These are phyloP conservation scores for Gisinianus flammeolus DNA, from an alignment of 2,888 invertebrate species.

Conservation along the genomic window DNA sequence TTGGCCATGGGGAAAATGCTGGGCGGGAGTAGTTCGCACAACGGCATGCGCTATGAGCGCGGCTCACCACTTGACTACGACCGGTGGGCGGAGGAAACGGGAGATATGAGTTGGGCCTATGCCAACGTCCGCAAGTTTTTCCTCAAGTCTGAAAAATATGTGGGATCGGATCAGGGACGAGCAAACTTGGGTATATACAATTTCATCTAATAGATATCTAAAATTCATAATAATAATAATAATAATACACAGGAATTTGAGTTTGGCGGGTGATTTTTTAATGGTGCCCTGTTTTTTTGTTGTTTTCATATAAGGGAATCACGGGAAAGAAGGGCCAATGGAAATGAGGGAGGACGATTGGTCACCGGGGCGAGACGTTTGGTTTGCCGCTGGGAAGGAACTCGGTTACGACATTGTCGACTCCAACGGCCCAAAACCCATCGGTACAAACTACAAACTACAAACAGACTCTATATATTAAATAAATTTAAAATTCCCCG, in stretches of 20 bases:
- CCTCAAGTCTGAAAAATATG: neutral
- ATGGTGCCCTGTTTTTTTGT: neutral
- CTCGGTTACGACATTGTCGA: conserved; percentile 24
- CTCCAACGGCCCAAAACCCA: neutral
- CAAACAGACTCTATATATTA: too few species aligned
- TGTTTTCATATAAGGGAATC: neutral
- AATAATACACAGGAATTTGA: neutral
- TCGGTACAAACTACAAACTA: too few species aligned
- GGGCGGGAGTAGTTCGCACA: neutral
- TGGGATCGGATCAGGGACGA: too few species aligned
- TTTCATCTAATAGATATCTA: neutral
- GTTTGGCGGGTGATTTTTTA: too few species aligned
- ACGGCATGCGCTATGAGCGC: neutral
- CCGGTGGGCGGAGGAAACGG: neutral
- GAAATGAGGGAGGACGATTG: neutral
- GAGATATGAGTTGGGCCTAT: neutral
- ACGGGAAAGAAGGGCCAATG: neutral
- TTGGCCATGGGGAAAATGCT: neutral
- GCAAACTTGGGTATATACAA: too few species aligned
- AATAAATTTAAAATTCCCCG: neutral
- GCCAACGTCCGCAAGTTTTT: neutral
- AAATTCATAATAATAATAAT: neutral
- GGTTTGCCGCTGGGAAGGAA: conserved; percentile 12
- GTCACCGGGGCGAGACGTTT: neutral
- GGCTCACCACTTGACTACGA: neutral